Base-by-base conservation (phyloP, 2,888 invertebrate genomes). In the Drosophila anomalata region DNA sequence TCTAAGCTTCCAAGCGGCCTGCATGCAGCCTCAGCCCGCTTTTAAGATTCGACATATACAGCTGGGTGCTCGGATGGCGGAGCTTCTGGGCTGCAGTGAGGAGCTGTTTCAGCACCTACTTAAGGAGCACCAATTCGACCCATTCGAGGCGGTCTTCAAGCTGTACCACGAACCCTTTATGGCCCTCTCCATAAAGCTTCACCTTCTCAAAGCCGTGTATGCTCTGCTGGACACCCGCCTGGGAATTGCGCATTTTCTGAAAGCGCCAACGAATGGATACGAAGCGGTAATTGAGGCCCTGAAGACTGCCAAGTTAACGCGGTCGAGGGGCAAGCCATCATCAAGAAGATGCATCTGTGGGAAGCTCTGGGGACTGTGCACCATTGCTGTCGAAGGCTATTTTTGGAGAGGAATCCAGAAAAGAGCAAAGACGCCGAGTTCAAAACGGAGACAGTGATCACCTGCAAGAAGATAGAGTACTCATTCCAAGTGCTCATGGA, bases 31-130 rank as follows among this genome's bases (percentile, higher is more conserved):
- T 0, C 96, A 97, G 79, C 96, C 98, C 0, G 96, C 96, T 0
- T 97, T 96, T 87, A 98, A 98, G 92, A 96, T 98, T 42, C 94
- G 99, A 0, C 99, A 99, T 89, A 95, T 99, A 73, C 99, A 99
- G 91, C 96, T 96, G 78, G 99, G 98, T 0, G 95, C 98, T 22
- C 94, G 96, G 39, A 92, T 98, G 11, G 95, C 95, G 0, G 97
- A 97, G 89, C 94, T 95, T 14, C 3, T 90, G 97, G 94, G 95
- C 77, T 78, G 81, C 14, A 78, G 75, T 51, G 76, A 81, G 6
- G 77, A 86, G 26, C 79, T 91, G 0, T 67, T 89, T 26, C 80
- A 83, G n/a, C 79, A 89, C 51, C 58, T 91, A 24, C 92, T 94
- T 60, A 36, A 77, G 3, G 83, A 75, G 11, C 83, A 87, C 41